Conservation (phyloP, 2,113 vertebrate species). For the Alectura lathami region DNA sequence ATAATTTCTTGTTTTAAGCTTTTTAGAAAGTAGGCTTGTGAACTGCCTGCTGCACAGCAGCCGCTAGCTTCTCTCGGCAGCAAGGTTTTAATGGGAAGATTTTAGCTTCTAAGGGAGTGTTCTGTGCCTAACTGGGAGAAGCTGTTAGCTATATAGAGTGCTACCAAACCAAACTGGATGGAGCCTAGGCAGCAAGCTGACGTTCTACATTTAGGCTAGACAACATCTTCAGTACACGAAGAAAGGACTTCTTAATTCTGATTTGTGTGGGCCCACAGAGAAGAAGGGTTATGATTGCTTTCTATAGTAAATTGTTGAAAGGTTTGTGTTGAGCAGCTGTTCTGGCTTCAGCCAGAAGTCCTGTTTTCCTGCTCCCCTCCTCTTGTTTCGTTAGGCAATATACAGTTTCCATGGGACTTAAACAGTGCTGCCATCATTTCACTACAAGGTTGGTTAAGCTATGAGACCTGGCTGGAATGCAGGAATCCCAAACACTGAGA, state of each 20-base stretch:
- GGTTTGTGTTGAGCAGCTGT: conserved; percentile 53
- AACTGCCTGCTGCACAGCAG: not conserved
- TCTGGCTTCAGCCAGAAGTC: conserved; percentile 47
- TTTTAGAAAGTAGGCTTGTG: not conserved
- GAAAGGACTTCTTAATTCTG: not conserved
- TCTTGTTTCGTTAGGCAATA: conserved; percentile 27
- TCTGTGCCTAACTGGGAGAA: not conserved
- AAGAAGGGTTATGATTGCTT: conserved; percentile 17
- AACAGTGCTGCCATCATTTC: conserved; percentile 62
- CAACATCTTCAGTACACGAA: not conserved
- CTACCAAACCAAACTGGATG: not conserved
- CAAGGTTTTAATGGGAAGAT: not conserved
- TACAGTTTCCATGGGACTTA: conserved; percentile 57
- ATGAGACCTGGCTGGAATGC: conserved; percentile 58
- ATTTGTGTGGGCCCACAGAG: not conserved
- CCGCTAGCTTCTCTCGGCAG: not conserved
- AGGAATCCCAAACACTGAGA: conserved; percentile 48
- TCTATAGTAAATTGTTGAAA: conserved; percentile 32
- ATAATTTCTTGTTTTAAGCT: not conserved
- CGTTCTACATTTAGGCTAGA: not conserved
- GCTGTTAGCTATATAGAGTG: not conserved
- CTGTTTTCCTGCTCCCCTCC: conserved; percentile 47
- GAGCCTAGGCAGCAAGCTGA: not conserved
- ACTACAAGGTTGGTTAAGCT: conserved; percentile 64
- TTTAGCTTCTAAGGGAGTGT: not conserved